Conservation (phyloP, 2,113 vertebrate species). For the Halcyon senegalensis region DNA sequence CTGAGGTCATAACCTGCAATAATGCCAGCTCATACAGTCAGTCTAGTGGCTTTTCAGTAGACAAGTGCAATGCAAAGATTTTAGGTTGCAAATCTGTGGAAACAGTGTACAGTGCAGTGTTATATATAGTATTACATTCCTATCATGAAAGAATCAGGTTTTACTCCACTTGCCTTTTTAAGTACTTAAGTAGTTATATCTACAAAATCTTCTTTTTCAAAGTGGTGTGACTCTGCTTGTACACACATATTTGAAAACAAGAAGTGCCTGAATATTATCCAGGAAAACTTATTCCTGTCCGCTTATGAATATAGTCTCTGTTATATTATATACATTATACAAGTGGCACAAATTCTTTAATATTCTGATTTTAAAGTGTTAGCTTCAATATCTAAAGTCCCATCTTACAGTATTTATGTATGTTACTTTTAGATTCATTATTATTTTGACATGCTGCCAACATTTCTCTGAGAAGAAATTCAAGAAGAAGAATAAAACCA, state of each 20-base stretch:
- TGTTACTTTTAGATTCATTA: neutral
- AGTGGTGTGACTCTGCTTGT: neutral
- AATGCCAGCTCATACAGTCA: neutral
- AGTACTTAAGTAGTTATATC: neutral
- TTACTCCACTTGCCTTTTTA: neutral
- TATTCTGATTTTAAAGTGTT: neutral
- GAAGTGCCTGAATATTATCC: neutral
- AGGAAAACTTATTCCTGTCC: neutral
- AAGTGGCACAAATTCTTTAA: neutral
- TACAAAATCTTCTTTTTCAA: neutral
- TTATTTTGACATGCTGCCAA: neutral
- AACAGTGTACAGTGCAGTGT: rapidly evolving
- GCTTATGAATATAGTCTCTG: neutral
- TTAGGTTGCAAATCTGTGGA: neutral
- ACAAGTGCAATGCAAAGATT: neutral
- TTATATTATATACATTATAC: neutral
- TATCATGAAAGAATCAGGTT: neutral
- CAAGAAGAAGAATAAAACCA: neutral
- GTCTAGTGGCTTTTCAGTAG: neutral
- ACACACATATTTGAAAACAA: neutral
- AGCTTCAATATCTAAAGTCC: neutral
- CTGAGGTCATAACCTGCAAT: neutral
- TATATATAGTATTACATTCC: neutral
- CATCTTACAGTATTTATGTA: neutral
- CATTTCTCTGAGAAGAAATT: neutral